These are phyloP conservation scores for Drosophila mojavensis DNA, from an alignment of 1,140 invertebrate species.

Conservation along the genomic window DNA sequence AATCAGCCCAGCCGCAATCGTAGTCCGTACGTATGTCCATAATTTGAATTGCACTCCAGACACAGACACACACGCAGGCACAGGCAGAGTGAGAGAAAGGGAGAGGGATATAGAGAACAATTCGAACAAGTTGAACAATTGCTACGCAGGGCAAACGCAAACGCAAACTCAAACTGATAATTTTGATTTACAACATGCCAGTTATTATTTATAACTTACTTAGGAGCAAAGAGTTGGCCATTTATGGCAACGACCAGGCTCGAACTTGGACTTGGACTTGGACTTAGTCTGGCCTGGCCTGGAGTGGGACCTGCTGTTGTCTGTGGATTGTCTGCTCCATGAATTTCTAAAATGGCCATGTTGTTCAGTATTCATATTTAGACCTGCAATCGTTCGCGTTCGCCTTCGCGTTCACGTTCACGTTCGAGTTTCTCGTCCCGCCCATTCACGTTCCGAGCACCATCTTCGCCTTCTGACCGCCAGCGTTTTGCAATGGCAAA, in stretches of 20 bases:
- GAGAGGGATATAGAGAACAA: slow-evolving; percentile 13
- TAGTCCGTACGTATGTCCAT: slow-evolving; percentile 47
- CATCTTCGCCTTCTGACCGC: slow-evolving; percentile 58
- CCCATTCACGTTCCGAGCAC: slow-evolving; percentile 71
- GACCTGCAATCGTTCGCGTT: slow-evolving; percentile 25
- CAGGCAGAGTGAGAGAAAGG: not conserved
- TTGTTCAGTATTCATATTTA: slow-evolving; percentile 38
- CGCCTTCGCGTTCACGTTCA: slow-evolving; percentile 5
- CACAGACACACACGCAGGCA: not conserved
- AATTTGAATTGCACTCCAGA: slow-evolving; percentile 69
- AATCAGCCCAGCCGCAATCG: slow-evolving; percentile 21
- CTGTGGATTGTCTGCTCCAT: slow-evolving; percentile 32
- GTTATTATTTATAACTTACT: slow-evolving; percentile 84
- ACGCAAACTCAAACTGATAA: slow-evolving; percentile 69
- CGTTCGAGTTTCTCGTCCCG: slow-evolving; percentile 46
- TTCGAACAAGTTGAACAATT: slow-evolving; percentile 34
- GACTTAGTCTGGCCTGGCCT: not conserved
- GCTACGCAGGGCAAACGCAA: slow-evolving; percentile 47
- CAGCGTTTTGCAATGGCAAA: slow-evolving; percentile 57
- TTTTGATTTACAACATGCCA: slow-evolving; percentile 83
- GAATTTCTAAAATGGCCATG: slow-evolving; percentile 49
- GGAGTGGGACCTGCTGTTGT: slow-evolving; percentile 8
- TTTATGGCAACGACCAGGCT: slow-evolving; percentile 46
- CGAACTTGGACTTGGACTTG: not conserved
- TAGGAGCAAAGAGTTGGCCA: slow-evolving; percentile 66